phyloP scores from a whole-genome alignment of 1,140 invertebrate species.

The Drosophila leontia region DNA sequence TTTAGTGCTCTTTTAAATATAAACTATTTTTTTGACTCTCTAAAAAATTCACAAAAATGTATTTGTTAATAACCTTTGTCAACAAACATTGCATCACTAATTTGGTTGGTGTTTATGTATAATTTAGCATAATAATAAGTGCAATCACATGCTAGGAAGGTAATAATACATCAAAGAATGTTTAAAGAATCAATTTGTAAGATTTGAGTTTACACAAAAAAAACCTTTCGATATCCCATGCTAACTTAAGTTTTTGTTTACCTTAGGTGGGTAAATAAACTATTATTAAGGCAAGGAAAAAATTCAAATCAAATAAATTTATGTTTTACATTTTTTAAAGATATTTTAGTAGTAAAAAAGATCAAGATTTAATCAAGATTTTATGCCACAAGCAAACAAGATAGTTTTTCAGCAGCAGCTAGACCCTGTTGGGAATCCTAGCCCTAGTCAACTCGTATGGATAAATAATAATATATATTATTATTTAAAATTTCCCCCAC shows the following conservation, averaged over 20 bases:
- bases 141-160: background rate
- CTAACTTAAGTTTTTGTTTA: background rate
- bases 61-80: background rate
- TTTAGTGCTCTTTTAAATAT: background rate
- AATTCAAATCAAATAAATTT: background rate
- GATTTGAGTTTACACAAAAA: background rate
- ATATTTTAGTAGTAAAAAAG: background rate
- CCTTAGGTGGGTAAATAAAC: background rate
- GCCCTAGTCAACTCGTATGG: too few relatives aligned
- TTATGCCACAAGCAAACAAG: too few relatives aligned
- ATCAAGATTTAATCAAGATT: too few relatives aligned
- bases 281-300: background rate
- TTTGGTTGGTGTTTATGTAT: background rate
- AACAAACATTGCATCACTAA: constrained; percentile 1
- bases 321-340: background rate
- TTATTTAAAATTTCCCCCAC: background rate
- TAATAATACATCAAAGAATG: background rate
- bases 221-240: background rate
- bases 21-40: background rate
- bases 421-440: too few relatives aligned
- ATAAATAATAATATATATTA: too few relatives aligned
- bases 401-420: too few relatives aligned
- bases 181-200: constrained; percentile 9
- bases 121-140: constrained; percentile 1
- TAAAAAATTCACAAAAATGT: background rate